These are phyloP conservation scores for Saxicola maurus DNA, from an alignment of 2,797 vertebrate species.

Conservation along the genomic window DNA sequence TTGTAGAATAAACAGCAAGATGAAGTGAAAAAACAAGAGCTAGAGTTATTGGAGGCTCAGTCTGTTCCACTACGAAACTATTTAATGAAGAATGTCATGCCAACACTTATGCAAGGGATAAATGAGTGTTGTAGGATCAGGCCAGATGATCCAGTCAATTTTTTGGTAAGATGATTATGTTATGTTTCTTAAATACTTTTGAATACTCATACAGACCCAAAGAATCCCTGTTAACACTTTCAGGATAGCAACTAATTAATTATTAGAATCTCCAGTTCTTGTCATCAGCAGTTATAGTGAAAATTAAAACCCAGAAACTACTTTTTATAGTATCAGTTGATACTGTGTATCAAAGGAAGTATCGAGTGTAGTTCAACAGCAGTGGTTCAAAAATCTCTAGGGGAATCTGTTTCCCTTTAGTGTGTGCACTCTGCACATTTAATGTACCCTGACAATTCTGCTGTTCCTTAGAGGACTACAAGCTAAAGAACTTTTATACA, in stretches of 20 bases:
- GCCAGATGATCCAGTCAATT: constrained; percentile 86
- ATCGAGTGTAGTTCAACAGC: background rate
- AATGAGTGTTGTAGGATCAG: constrained; percentile 79
- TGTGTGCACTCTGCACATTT: accelerated
- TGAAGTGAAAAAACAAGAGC: constrained; percentile 78
- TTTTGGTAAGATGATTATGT: constrained; percentile 78
- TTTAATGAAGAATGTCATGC: constrained; percentile 84
- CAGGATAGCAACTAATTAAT: background rate
- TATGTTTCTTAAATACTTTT: background rate
- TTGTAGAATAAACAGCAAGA: constrained; percentile 74
- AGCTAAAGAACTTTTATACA: background rate
- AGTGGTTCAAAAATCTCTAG: background rate
- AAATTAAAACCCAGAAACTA: background rate
- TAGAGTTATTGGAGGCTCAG: constrained; percentile 77
- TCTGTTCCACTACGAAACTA: constrained; percentile 82
- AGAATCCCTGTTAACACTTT: background rate
- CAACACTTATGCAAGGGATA: constrained; percentile 84
- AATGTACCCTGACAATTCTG: background rate
- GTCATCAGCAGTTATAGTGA: background rate
- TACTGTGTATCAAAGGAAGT: background rate
- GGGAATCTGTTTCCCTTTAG: background rate
- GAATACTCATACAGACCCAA: background rate
- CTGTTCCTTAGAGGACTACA: background rate
- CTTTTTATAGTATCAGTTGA: background rate
- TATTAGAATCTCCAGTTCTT: background rate